These are phyloP conservation scores for Cossypha heuglini DNA, from an alignment of 2,797 vertebrate genomes.

Conservation along the genomic window DNA sequence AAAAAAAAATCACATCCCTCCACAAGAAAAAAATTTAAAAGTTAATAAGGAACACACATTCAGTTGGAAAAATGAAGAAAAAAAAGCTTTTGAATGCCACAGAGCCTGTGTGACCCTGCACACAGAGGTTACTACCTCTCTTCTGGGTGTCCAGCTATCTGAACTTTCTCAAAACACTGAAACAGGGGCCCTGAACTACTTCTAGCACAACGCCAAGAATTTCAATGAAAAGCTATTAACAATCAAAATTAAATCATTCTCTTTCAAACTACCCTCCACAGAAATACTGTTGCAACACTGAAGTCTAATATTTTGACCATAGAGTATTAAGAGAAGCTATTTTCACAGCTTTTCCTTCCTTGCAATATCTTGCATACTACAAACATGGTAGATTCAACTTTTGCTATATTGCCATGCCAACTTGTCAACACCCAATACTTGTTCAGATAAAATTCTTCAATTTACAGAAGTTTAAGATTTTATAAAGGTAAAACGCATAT, in stretches of 20 bases:
- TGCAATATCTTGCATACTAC: not conserved
- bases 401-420: not conserved
- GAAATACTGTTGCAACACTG: not conserved
- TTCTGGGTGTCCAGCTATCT: not conserved
- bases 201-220: not conserved
- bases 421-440: not conserved
- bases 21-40: not conserved
- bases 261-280: not conserved
- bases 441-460: not conserved
- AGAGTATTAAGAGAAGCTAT: not conserved
- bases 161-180: not conserved
- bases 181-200: not conserved
- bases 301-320: not conserved
- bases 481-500: not conserved
- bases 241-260: not conserved
- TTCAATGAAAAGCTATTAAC: not conserved
- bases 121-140: not conserved
- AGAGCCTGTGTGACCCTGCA: not conserved
- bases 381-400: not conserved
- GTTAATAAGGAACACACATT: accelerated
- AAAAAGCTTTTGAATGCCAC: not conserved
- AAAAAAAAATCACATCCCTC: not conserved
- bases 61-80: not conserved
- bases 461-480: not conserved
- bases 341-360: not conserved